Base-by-base conservation (phyloP, 1,140 invertebrate genomes). In the Drosophila subobscura region DNA sequence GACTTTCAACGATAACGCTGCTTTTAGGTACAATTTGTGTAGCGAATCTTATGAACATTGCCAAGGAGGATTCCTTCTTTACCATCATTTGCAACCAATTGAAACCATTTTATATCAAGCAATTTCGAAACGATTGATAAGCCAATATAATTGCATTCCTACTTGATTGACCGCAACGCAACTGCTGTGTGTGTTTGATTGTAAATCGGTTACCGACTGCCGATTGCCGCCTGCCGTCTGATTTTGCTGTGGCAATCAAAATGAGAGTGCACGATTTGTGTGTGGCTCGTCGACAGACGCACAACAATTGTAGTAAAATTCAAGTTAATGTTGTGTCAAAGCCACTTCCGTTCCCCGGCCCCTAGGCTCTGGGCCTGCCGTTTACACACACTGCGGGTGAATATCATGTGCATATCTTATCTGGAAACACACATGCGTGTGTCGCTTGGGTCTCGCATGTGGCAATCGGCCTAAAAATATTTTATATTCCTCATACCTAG, bases 401-500 rank as follows among this genome's bases (percentile, higher is more conserved):
- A 80, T 12, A 81, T 80, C 78, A 81, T 83, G 79, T 77, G 79
- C 79, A 77, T 81, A 81, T 81, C 78, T 81, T 81, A 81, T 81
- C 78, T 77, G 57, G 46, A 65, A 6, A 49, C 44, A 47, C 25
- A 65, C 25, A 45, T 7, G 14, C 2, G 14, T 23, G 46, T 49
- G 22, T 49, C 7, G 22, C 40, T 14, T 8, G 33, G 12, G 41
- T 45, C 33, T 16, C 41, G 29, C 64, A 65, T 37, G 55, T 67
- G 23, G 63, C 72, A 63, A 77, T 77, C 61, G 73, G 73, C 80
- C 73, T 59, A 80, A 80, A 80, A 81, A 81, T 81, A 81, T 72
- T 80, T 80, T 72, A 81, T 80, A 77, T 80, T 55, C 54, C 66
- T 52, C 66, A 71, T 49, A 37, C 33, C 33, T 37, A 54, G 53